A percentile compares a stretch with the other conserved stretches of the same genome.
These are phyloP conservation scores for Pangasius djambal DNA, from an alignment of 2,797 vertebrate genomes.

Conservation along the genomic window DNA sequence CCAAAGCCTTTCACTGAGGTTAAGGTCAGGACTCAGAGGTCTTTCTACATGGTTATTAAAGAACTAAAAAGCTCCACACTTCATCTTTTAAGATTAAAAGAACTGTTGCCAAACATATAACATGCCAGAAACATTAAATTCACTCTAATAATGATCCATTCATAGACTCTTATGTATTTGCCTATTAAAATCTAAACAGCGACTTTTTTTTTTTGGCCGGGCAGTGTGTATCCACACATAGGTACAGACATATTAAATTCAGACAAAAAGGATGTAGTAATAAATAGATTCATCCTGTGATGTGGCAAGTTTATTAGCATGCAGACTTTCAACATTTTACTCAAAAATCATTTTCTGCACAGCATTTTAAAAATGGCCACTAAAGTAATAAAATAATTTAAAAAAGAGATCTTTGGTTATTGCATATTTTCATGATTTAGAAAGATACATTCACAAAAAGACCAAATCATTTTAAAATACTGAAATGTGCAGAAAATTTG, in stretches of 20 bases:
- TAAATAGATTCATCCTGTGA: neutral
- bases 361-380: neutral
- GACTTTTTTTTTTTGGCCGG: too few species aligned
- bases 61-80: too few species aligned
- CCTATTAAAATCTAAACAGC: too few species aligned
- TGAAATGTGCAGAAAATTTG: constrained; percentile 15
- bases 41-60: too few species aligned
- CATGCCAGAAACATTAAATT: too few species aligned
- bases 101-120: too few species aligned
- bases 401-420: neutral
- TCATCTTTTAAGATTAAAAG: too few species aligned
- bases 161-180: too few species aligned
- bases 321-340: constrained; percentile 7
- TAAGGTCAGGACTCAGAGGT: too few species aligned
- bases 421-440: neutral
- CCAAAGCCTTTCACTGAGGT: too few species aligned
- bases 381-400: neutral
- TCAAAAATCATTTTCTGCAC: constrained; percentile 9
- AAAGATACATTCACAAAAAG: neutral
- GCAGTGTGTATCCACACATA: neutral
- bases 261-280: neutral
- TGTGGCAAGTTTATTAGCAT: neutral
- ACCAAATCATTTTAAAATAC: neutral
- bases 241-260: neutral
- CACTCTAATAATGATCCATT: too few species aligned